These are phyloP conservation scores for Phallusia fumigata DNA, from an alignment of 23 tunicate genomes.

Conservation along the genomic window DNA sequence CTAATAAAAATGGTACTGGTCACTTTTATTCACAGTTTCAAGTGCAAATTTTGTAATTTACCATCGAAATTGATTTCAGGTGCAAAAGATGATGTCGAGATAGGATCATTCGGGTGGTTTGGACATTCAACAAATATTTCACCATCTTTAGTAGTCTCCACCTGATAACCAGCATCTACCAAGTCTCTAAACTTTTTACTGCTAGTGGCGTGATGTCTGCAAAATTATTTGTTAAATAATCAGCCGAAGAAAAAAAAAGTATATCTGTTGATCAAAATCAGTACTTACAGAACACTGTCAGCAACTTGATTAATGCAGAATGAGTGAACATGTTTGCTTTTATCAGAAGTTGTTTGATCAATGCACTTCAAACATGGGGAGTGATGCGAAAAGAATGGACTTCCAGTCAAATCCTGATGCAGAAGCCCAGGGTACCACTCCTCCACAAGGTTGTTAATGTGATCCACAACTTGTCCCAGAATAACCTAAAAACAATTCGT, in stretches of 20 bases:
- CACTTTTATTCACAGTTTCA: neutral
- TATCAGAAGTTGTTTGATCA: neutral
- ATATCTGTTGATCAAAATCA: neutral
- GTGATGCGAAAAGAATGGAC: constrained; percentile 37
- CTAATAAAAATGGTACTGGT: neutral
- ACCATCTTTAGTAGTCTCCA: neutral
- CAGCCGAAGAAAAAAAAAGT: neutral
- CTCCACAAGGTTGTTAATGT: constrained; percentile 40
- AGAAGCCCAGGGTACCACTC: constrained; percentile 73
- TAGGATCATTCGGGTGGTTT: constrained; percentile 34
- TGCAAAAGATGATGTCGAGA: constrained; percentile 25
- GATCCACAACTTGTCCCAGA: constrained; percentile 58
- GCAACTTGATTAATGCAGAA: constrained; percentile 44
- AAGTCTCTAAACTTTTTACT: neutral
- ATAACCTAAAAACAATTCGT: constrained; percentile 30
- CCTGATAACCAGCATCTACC: neutral
- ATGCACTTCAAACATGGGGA: constrained; percentile 51
- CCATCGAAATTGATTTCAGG: constrained; percentile 64
- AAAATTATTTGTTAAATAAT: neutral
- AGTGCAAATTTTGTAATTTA: neutral
- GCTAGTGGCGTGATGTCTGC: neutral
- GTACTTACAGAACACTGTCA: constrained; percentile 44
- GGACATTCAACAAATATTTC: constrained; percentile 24
- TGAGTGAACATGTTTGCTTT: neutral
- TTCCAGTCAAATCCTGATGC: constrained; percentile 34